These are phyloP conservation scores for Seriola aureovittata DNA, from an alignment of 2,113 vertebrate species.

Conservation along the genomic window DNA sequence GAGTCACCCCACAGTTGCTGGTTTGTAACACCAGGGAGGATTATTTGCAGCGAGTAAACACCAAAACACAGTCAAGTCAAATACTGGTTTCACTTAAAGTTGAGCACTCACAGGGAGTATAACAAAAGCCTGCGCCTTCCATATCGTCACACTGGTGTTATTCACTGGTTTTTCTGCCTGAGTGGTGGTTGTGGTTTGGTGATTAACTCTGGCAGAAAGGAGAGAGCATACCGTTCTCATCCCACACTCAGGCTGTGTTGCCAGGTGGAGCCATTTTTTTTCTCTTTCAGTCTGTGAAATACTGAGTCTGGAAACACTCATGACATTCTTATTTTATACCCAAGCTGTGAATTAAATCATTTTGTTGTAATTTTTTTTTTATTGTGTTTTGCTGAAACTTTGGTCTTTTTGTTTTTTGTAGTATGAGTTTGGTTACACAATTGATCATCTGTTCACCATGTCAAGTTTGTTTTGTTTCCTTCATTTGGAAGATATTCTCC, in stretches of 20 bases:
- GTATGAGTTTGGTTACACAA: background rate
- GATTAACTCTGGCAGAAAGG: constrained; percentile 31
- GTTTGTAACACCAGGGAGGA: constrained; percentile 21
- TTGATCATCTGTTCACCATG: background rate
- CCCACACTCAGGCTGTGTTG: constrained; percentile 12
- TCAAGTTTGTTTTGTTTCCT: background rate
- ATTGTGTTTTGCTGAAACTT: no score
- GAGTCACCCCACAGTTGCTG: constrained; percentile 31
- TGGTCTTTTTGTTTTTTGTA: background rate
- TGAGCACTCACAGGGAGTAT: constrained; percentile 15
- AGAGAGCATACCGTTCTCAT: constrained; percentile 43
- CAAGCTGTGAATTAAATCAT: background rate
- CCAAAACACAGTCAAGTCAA: constrained; percentile 44
- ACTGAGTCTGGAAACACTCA: constrained; percentile 38
- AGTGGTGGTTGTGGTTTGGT: constrained; percentile 54
- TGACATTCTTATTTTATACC: background rate
- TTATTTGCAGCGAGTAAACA: constrained; percentile 3
- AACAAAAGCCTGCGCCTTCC: constrained; percentile 34
- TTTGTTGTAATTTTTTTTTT: background rate
- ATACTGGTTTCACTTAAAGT: constrained; percentile 41
- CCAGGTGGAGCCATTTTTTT: constrained; percentile 27
- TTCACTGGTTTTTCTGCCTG: constrained; percentile 14
- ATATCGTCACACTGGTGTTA: constrained; percentile 45
- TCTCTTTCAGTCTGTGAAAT: constrained; percentile 8
- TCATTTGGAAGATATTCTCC: background rate